phyloP scores from a whole-genome alignment of 2,888 invertebrate genomes.

The Aporophyla nigra region DNA sequence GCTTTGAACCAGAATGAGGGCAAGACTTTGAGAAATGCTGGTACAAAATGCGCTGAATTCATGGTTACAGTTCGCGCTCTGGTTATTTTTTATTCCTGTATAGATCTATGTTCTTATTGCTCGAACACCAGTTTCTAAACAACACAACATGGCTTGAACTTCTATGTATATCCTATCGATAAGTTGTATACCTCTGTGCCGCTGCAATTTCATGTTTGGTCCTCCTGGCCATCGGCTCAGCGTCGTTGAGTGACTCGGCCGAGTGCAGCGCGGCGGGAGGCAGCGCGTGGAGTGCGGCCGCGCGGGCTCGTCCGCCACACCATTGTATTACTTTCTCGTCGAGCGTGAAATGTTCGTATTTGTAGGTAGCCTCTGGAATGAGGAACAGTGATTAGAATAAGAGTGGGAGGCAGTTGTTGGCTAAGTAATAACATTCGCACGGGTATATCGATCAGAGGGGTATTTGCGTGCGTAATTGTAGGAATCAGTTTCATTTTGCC shows the following conservation, averaged over 20 bases:
- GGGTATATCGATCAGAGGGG: too few relatives aligned
- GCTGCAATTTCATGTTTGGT: conserved; percentile 99
- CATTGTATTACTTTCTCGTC: conserved; percentile 91
- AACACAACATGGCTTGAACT: not conserved
- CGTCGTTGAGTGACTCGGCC: conserved; percentile 91
- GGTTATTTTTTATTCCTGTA: not conserved
- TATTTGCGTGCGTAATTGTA: too few relatives aligned
- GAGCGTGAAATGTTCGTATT: conserved; percentile 92
- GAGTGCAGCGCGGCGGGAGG: conserved; percentile 85
- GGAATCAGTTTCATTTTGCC: too few relatives aligned
- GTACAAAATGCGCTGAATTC: too few relatives aligned
- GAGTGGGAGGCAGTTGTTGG: too few relatives aligned
- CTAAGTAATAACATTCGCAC: too few relatives aligned
- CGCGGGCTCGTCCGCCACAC: conserved; percentile 75
- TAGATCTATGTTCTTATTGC: not conserved
- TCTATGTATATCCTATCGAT: not conserved
- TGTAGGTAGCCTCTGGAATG: conserved; percentile 85
- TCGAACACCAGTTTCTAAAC: not conserved
- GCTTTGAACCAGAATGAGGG: too few relatives aligned
- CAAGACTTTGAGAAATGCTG: too few relatives aligned
- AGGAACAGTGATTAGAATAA: not conserved
- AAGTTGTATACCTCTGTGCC: conserved; percentile 93
- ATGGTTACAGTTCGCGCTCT: not conserved
- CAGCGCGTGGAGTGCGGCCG: conserved; percentile 75
- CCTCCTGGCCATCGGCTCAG: conserved; percentile 97